Evolutionary conservation across 1,140 invertebrate genomes (phyloP), one percentile per base, ranked within the genome.

Genomic region (Diorhabda sublineata): DNA sequence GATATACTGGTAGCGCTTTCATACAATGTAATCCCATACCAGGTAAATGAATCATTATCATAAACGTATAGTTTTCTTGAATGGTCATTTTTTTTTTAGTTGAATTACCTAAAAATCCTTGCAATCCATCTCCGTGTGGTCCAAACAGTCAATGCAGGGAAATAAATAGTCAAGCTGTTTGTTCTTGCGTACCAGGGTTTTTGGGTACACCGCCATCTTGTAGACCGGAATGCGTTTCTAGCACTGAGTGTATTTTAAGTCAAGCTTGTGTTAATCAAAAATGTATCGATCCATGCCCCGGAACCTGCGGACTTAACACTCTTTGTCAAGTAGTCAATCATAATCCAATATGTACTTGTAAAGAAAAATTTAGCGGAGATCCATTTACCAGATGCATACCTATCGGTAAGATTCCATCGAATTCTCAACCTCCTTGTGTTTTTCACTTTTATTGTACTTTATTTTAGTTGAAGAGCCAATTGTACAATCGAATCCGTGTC

Each of bases 201-300:
- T 82, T 89, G 45, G 91, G 91, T 65, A 87, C 86, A 69, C 90
- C 91, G 44, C 90, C 90, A 11, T 85, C 85, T 68, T 93, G 92
- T 76, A 83, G 90, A 70, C 87, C 91, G 41, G 89, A 92, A 79
- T 93, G 91, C 81, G 85, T 90, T 61, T 85, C 90, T 4, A 92
- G 89, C 78, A 87, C 89, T 7, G 91, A 94, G 81, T 90, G 91
- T 82, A 81, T 87, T 58, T 79, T 84, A 7, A 87, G 86, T 68
- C 86, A 88, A 76, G 90, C 90, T 2, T 94, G 92, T 77, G 84
- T 91, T 26, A 90, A 91, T 79, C 86, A 92, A 75, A 91, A 91
- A 82, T 94, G 92, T 77, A 83, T 85, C 47, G 88, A 94, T 78
- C 91, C 92, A n/a, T 94, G 92, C 71, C 85, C 86, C 8, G 90